These are phyloP conservation scores for Athene noctua DNA, from an alignment of 2,113 vertebrate species.

Conservation along the genomic window DNA sequence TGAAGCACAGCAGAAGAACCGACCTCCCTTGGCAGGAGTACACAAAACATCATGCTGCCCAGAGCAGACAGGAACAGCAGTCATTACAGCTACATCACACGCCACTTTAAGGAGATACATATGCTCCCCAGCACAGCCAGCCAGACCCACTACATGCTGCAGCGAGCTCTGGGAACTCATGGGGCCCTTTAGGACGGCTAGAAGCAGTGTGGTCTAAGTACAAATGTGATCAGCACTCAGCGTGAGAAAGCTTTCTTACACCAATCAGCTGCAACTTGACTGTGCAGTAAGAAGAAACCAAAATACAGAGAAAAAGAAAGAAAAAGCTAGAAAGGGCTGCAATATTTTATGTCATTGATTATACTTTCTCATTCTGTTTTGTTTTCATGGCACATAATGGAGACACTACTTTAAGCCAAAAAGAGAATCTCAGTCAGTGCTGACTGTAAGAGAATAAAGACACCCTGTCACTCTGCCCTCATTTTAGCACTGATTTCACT, in stretches of 20 bases:
- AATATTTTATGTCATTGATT: not conserved
- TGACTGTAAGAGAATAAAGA: not conserved
- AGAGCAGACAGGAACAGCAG: not conserved
- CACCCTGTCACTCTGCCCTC: not conserved
- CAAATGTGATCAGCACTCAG: not conserved
- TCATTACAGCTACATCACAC: rapidly evolving
- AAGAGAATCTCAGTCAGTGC: not conserved
- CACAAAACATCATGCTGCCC: rapidly evolving
- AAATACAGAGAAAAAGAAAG: not conserved
- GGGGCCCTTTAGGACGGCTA: not conserved
- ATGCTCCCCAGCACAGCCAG: not conserved
- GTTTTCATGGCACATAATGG: not conserved
- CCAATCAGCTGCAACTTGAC: not conserved
- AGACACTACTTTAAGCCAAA: not conserved
- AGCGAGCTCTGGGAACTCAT: rapidly evolving
- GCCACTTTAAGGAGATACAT: not conserved
- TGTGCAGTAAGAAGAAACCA: not conserved
- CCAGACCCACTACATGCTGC: not conserved
- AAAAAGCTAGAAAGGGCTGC: not conserved
- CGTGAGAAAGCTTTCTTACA: not conserved
- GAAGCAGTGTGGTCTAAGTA: not conserved
- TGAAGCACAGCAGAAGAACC: not conserved
- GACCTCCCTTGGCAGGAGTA: not conserved
- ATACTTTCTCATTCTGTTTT: not conserved
- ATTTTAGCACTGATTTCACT: not conserved